Evolutionary conservation across 2,113 vertebrate genomes (phyloP).

Genomic region (Carassius auratus): DNA sequence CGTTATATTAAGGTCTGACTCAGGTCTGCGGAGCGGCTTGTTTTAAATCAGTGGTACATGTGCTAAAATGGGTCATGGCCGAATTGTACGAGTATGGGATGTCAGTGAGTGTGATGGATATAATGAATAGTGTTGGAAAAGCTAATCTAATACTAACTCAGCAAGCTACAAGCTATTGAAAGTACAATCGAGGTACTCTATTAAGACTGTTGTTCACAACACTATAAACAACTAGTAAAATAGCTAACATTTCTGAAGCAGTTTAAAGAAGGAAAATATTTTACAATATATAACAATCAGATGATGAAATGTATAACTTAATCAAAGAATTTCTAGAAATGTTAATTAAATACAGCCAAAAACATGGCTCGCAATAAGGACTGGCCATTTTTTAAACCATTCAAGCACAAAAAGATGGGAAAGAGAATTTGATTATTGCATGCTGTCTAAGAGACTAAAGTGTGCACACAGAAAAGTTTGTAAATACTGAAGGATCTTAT

Average conservation of each 20-base stretch:
- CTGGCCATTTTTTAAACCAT: background rate
- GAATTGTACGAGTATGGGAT: background rate
- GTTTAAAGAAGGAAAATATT: background rate
- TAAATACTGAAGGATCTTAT: background rate
- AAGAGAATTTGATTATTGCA: background rate
- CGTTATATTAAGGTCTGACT: constrained; percentile 27
- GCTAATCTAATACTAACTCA: background rate
- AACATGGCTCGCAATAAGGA: background rate
- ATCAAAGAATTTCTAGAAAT: background rate
- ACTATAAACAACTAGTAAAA: too few species aligned
- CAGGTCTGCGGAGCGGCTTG: constrained; percentile 8
- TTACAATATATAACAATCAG: background rate
- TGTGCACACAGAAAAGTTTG: background rate
- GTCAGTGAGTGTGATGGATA: constrained; percentile 18
- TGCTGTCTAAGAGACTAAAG: too few species aligned
- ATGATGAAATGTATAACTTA: background rate
- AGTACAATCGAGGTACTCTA: background rate
- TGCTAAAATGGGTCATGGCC: constrained; percentile 21
- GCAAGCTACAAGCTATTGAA: background rate
- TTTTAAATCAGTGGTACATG: constrained; percentile 37
- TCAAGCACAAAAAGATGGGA: background rate
- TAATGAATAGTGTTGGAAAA: background rate
- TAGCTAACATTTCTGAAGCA: background rate
- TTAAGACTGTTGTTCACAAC: background rate
- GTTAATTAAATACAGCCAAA: background rate